These are phyloP conservation scores for Sylvia atricapilla DNA, from an alignment of 2,113 vertebrate species.

Conservation along the genomic window DNA sequence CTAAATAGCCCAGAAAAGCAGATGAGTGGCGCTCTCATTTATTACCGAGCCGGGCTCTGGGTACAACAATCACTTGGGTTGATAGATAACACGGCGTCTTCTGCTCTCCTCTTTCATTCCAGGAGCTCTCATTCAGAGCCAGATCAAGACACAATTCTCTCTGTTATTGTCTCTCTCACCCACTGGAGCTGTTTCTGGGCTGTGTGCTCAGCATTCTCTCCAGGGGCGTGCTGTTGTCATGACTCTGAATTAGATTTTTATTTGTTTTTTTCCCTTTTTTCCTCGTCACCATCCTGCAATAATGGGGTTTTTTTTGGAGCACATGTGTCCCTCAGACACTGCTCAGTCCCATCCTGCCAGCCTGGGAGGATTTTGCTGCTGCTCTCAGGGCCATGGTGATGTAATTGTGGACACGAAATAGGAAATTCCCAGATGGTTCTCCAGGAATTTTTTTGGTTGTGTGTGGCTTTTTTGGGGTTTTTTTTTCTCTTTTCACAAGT, in stretches of 20 bases:
- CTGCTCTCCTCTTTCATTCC: not conserved
- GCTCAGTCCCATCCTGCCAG: not conserved
- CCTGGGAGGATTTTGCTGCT: not conserved
- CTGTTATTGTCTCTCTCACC: not conserved
- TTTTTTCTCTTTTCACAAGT: not conserved
- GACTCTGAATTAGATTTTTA: not conserved
- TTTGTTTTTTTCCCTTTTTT: not conserved
- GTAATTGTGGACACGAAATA: not conserved
- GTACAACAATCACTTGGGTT: slow-evolving; percentile 21
- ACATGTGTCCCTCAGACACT: not conserved
- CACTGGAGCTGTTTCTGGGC: not conserved
- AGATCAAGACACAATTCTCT: slow-evolving; percentile 4
- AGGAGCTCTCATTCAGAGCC: slow-evolving; percentile 22
- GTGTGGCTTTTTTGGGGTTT: too few species aligned
- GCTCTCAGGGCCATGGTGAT: not conserved
- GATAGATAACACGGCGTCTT: slow-evolving; percentile 8
- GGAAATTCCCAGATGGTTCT: not conserved
- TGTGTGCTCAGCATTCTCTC: slow-evolving; percentile 4
- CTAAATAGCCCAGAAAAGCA: slow-evolving; percentile 48
- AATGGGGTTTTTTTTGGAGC: not conserved
- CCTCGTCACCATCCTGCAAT: not conserved
- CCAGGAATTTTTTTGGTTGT: not conserved
- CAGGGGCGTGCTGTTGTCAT: not conserved
- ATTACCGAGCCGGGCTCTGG: slow-evolving; percentile 19
- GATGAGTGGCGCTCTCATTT: slow-evolving; percentile 38